Base-by-base conservation (phyloP, 2,888 invertebrate genomes). In the Acrobeloides nanus region DNA sequence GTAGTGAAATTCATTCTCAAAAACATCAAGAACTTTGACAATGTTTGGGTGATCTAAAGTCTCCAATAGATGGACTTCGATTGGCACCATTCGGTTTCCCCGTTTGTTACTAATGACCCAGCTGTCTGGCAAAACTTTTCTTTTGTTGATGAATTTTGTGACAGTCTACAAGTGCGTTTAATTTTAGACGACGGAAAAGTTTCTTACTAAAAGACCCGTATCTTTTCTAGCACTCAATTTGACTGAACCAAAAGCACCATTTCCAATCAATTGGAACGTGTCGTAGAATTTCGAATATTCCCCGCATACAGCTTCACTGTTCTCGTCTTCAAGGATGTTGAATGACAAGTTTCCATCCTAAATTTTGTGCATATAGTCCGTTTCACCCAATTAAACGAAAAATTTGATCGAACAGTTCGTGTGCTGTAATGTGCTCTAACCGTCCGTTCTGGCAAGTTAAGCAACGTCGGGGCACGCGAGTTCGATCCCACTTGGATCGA, bases 161-260 rank as follows among this genome's bases (percentile, higher is more conserved):
- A 84, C 82, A 1, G 83, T 81, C 78, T 79, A 59, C 18, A 59
- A 35, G 6, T 48, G 20, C 12, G 34, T 5, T 26, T 20, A 10
- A 18, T 41, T 20, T 33, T 17, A 24, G 1, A 25, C 6, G 18
- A 6, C 21, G 23, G 15, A 23, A 6, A 26, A 31, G 17, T 23
- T 17, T 27, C 60, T 49, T 57, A 76, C 77, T 61, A 83, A 75
- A 37, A 81, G 68, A 0, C 80, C 77, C 71, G 83, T 82, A 0
- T 78, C 76, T 29, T 81, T 81, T 1, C 82, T 76, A 66, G 80
- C 81, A 12, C 82, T 82, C 79, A 83, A 79, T 60, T 82, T 82
- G 0, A 84, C 84, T 68, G 82, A 84, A 0, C 84, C 84, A 75
- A 83, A 84, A 0, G 83, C 83, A 20, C 84, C 83, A 75, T 82